These are phyloP conservation scores for Phlogophora meticulosa DNA, from an alignment of 2,888 invertebrate species.

Conservation along the genomic window DNA sequence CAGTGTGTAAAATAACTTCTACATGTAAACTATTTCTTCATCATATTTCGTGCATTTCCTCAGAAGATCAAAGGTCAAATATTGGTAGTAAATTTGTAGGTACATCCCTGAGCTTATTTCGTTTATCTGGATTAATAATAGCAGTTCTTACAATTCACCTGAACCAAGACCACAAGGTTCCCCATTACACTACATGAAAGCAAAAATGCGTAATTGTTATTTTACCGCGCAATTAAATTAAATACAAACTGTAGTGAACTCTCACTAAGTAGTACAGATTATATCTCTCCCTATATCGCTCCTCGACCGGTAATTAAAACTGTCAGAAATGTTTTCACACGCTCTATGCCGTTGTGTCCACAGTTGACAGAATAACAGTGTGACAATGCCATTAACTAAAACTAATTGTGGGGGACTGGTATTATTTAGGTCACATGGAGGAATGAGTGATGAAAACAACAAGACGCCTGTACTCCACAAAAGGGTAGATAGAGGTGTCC, in stretches of 20 bases:
- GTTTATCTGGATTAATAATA: too few relatives aligned
- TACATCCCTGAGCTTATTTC: too few relatives aligned
- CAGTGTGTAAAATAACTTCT: too few relatives aligned
- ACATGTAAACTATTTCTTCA: too few relatives aligned
- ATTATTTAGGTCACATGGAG: slow-evolving; percentile 36
- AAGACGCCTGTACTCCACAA: not conserved
- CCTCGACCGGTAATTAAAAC: slow-evolving; percentile 29
- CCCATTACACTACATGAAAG: slow-evolving; percentile 1
- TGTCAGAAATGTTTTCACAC: slow-evolving; percentile 25
- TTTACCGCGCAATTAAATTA: not conserved
- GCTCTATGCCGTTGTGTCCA: slow-evolving; percentile 5
- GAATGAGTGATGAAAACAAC: slow-evolving; percentile 6
- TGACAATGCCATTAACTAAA: slow-evolving; percentile 16
- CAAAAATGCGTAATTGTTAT: not conserved
- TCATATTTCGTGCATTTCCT: too few relatives aligned
- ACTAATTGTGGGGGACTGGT: slow-evolving; percentile 4
- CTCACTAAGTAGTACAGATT: not conserved
- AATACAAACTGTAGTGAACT: not conserved
- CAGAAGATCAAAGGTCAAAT: too few relatives aligned
- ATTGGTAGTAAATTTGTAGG: too few relatives aligned
- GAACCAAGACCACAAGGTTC: too few relatives aligned
- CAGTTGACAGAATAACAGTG: slow-evolving; percentile 34
- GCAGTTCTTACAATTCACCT: too few relatives aligned
- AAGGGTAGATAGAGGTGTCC: not conserved
- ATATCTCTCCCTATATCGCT: slow-evolving; percentile 20